A percentile compares a stretch with the other conserved stretches of the same genome.
These are phyloP conservation scores for Parasteatoda tepidariorum DNA, from an alignment of 1,140 invertebrate genomes.

Conservation along the genomic window DNA sequence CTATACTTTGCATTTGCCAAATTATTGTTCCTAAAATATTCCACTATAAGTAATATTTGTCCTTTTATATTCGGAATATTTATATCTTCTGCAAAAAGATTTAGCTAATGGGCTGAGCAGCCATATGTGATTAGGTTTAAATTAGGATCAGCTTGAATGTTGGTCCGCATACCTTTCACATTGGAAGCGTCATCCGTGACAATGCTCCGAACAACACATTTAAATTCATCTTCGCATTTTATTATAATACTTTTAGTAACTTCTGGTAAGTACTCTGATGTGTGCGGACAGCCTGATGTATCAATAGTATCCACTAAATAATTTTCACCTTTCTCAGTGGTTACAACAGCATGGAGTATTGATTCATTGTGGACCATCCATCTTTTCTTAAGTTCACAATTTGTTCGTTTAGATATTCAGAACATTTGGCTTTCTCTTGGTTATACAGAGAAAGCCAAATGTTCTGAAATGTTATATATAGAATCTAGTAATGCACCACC, in stretches of 20 bases:
- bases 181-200: background rate
- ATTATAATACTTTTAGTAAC: background rate
- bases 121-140: constrained; percentile 8
- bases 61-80: too few relatives aligned
- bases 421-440: constrained; percentile 1
- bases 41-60: background rate
- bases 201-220: background rate
- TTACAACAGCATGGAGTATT: background rate
- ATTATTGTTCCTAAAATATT: constrained; percentile 17
- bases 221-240: constrained; percentile 5
- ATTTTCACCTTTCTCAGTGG: too few relatives aligned
- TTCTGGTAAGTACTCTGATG: background rate
- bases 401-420: background rate
- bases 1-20: constrained; percentile 7
- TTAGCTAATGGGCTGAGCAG: constrained; percentile 2
- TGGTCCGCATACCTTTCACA: background rate
- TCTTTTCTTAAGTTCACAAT: background rate
- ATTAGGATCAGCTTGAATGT: background rate
- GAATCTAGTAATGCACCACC: background rate
- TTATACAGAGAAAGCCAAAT: too few relatives aligned
- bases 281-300: constrained; percentile 1
- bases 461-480: too few relatives aligned
- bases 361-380: background rate
- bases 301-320: constrained; percentile 2
- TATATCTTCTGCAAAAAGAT: constrained; percentile 2